Conservation (phyloP, 1,140 invertebrate genomes). For the Pseudomyrmex flavicornis region DNA sequence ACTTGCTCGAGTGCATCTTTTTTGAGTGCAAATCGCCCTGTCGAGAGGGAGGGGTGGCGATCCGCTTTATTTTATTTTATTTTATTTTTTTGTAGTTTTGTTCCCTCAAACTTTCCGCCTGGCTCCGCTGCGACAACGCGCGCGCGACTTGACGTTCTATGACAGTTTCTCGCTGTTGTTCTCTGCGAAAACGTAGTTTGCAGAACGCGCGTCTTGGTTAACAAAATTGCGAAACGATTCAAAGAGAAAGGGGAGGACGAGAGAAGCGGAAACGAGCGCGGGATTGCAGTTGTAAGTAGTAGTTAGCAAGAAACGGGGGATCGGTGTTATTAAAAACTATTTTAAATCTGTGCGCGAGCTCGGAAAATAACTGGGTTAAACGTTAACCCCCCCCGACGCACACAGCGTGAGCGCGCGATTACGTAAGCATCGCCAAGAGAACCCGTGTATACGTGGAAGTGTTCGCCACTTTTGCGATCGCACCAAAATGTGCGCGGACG, state of each 20-base stretch:
- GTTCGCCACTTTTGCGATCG: conserved; percentile 21
- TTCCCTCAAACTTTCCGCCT: conserved; percentile 15
- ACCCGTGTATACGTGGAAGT: conserved; percentile 14
- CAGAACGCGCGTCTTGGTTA: conserved; percentile 9
- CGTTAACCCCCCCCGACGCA: conserved; percentile 15
- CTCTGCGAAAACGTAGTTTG: conserved; percentile 9
- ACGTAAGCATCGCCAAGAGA: conserved; percentile 42
- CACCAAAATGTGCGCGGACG: neutral
- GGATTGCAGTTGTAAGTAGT: neutral
- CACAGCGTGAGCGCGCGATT: neutral
- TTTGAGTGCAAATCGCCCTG: conserved; percentile 46
- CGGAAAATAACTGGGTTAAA: conserved; percentile 23
- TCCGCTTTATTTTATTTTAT: too few species aligned
- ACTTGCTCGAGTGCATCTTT: conserved; percentile 43
- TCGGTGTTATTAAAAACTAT: conserved; percentile 17
- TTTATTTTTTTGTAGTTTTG: neutral
- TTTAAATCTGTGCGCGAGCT: conserved; percentile 4
- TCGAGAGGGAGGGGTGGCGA: neutral
- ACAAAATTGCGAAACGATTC: neutral
- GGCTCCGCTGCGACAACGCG: neutral
- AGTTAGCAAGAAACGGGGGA: neutral
- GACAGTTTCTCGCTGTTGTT: conserved; percentile 7
- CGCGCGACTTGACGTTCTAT: conserved; percentile 27
- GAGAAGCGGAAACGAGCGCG: neutral
- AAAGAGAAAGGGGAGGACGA: neutral